Conservation (phyloP, 35 echinoderm and acorn worm genomes). For the Eucidaris tribuloides region DNA sequence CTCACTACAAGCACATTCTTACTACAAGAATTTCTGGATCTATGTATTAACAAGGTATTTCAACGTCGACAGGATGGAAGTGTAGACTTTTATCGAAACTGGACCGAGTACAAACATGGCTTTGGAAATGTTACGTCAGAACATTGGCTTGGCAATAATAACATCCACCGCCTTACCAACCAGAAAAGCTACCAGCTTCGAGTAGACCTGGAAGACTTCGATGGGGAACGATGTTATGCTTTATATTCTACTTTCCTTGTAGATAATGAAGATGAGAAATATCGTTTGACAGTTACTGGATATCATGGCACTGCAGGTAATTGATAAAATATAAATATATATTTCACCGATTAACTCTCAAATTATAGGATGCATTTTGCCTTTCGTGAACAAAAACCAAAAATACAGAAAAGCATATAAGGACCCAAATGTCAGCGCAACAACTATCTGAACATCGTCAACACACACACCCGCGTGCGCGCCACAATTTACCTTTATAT, state of each 20-base stretch:
- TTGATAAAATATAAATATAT: too few relatives aligned
- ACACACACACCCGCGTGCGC: too few relatives aligned
- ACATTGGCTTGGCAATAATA: slow-evolving; percentile 72
- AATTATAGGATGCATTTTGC: too few relatives aligned
- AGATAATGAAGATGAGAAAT: slow-evolving; percentile 41
- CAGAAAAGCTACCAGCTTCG: slow-evolving; percentile 42
- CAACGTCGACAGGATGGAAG: slow-evolving; percentile 39
- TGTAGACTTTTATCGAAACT: slow-evolving; percentile 36
- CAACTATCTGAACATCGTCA: too few relatives aligned
- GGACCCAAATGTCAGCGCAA: too few relatives aligned
- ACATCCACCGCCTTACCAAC: slow-evolving; percentile 27
- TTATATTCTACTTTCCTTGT: slow-evolving; percentile 51
- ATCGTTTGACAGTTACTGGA: slow-evolving; percentile 33
- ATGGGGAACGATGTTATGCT: slow-evolving; percentile 17
- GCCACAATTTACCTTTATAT: too few relatives aligned
- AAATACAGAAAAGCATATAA: too few relatives aligned
- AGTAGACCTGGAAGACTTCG: slow-evolving; percentile 63
- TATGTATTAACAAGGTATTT: too few relatives aligned
- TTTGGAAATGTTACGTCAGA: slow-evolving; percentile 41
- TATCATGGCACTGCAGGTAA: slow-evolving; percentile 75
- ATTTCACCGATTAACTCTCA: too few relatives aligned
- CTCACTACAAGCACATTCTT: too few relatives aligned
- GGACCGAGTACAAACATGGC: slow-evolving; percentile 60
- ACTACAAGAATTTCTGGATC: too few relatives aligned
- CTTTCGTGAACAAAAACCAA: too few relatives aligned